Conservation (phyloP, 2,113 vertebrate genomes). For the Nymphicus hollandicus region DNA sequence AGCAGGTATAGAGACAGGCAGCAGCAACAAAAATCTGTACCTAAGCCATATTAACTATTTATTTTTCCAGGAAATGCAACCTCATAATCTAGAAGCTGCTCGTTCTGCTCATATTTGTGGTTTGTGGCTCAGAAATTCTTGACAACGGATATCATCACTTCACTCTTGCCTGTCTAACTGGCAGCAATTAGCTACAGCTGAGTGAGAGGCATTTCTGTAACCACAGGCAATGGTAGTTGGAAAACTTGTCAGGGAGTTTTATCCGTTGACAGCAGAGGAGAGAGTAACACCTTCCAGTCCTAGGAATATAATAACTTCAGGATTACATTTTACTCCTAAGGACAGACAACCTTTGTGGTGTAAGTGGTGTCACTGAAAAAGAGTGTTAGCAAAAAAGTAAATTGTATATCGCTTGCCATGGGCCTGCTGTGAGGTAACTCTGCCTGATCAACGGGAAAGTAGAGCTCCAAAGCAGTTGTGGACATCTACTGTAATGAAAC, state of each 20-base stretch:
- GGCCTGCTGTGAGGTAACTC: background rate
- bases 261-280: background rate
- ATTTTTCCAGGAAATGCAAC: background rate
- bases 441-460: background rate
- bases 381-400: background rate
- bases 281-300: background rate
- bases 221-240: background rate
- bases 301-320: background rate
- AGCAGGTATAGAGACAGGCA: background rate
- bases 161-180: background rate
- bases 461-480: background rate
- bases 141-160: background rate
- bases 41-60: background rate
- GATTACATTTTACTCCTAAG: background rate
- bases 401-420: background rate
- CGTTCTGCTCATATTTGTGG: background rate
- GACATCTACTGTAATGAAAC: background rate
- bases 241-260: background rate
- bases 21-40: background rate
- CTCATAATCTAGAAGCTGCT: background rate
- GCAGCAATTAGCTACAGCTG: background rate
- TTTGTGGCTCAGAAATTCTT: constrained; percentile 7
- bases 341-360: background rate
- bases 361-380: background rate
- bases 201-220: background rate